Evolutionary conservation across 2,797 vertebrate genomes (phyloP), one percentile per base, ranked within the genome.

Genomic region (Megaceryle alcyon): DNA sequence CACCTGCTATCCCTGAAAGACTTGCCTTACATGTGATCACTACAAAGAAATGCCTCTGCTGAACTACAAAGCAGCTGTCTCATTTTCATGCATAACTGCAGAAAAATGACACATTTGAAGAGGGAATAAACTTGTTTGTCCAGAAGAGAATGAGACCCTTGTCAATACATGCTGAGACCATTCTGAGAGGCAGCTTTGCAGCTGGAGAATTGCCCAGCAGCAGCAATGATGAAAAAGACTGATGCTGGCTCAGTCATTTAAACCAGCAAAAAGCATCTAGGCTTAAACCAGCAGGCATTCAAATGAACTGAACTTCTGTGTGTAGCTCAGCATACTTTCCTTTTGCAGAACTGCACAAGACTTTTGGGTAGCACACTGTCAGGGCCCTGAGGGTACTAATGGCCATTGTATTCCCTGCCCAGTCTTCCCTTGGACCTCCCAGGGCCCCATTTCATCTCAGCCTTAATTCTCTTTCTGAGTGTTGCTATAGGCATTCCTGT

Each of bases 171-270:
- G 64, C 84, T 3, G 5, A 60, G 64, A 73, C 71, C 31, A 60
- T 85, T 94, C 75, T 94, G 84, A 88, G 61, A 85, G 68, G 77
- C 51, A 91, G 64, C 35, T 91, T 79, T 91, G 82, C 91, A 96
- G 71, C 82, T 94, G 89, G 94, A 94, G 75, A 91, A 73, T 66
- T 85, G 84, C 91, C 81, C 9, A 9, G 77, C 71, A 95, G 63
- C 73, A 82, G 26, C 84, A 60, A 53, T 54, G 64, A 76, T 76
- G 71, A 92, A 87, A 84, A 88, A 86, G 63, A 56, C 46, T 70
- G 84, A 80, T 0, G 2, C 70, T 88, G 78, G 59, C 60, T 92
- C 51, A 77, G 81, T 82, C 75, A 94, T 73, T 91, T 92, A 94
- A 94, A 91, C 59, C 66, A 73, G 17, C 43, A 92, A 92, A 76